phyloP scores from a whole-genome alignment of 2,113 vertebrate species.

The Takifugu bimaculatus region DNA sequence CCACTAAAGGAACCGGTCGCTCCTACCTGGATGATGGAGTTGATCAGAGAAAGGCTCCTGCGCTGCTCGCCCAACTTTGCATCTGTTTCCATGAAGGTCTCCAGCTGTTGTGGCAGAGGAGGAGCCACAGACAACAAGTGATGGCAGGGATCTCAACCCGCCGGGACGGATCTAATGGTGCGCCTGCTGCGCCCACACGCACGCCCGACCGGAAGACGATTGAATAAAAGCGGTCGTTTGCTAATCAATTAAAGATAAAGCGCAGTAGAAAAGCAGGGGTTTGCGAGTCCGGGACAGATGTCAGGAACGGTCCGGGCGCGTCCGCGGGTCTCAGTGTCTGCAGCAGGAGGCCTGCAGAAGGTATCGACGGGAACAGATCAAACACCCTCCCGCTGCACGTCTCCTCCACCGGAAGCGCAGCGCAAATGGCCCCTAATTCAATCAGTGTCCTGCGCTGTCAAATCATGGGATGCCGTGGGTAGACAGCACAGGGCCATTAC shows the following conservation, averaged over 20 bases:
- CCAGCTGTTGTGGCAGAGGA: constrained; percentile 79
- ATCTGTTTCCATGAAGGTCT: constrained; percentile 52
- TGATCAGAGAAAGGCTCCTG: constrained; percentile 35
- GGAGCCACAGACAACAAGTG: constrained; percentile 77
- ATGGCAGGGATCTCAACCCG: constrained; percentile 62
- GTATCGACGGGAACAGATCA: constrained; percentile 70
- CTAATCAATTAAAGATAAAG: no score
- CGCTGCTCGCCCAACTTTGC: constrained; percentile 50
- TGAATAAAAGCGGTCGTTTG: no score
- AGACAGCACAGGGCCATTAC: constrained; percentile 82
- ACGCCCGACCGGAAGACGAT: neutral
- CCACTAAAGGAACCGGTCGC: neutral
- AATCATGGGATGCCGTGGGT: constrained; percentile 82
- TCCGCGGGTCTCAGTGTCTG: constrained; percentile 41
- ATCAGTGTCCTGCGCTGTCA: constrained; percentile 87
- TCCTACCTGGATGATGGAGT: constrained; percentile 49
- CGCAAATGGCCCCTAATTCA: constrained; percentile 94
- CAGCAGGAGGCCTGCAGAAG: constrained; percentile 44
- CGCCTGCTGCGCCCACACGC: constrained; percentile 55
- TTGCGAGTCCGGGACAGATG: no score
- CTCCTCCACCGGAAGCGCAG: constrained; percentile 77
- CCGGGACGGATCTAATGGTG: constrained; percentile 59
- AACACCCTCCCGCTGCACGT: constrained; percentile 70
- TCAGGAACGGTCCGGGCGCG: neutral
- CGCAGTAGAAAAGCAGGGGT: no score